Evolutionary conservation across 2,113 vertebrate species (phyloP), one percentile per base, ranked within the genome.

Genomic region (Etia nguti): DNA sequence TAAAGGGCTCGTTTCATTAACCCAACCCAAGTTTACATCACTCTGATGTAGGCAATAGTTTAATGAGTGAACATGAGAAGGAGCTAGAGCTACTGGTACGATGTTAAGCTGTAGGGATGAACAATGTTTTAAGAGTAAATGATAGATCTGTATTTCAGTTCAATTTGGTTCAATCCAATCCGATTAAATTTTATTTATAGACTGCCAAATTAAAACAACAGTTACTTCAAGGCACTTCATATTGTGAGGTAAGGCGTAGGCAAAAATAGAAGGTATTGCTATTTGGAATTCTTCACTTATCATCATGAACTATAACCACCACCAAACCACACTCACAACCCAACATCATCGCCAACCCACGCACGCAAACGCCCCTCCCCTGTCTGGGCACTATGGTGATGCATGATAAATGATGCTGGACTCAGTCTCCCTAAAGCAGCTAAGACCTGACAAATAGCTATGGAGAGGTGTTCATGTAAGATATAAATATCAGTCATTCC

Each of bases 1-100:
- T 92, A 92, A 92, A 85, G 65, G 86, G 83, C 84, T 82, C 2
- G 13, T 93, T 90, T 87, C 46, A 22, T 88, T 89, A 85, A 88
- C 82, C 81, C 31, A 75, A 57, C 81, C 75, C 48, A 60, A 36
- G 82, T 85, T 89, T 92, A 84, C 83, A 93, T 92, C 84, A 86
- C 79, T 87, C 77, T 82, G 79, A 91, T 84, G 84, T 75, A 77
- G 50, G 75, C 65, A 89, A 83, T 48, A 82, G 84, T 89, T 79
- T 84, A 92, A 83, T 54, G 43, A 79, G 24, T 15, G 22, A 86
- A 86, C 48, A 57, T 34, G 18, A 81, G 56, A 77, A 48, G 41
- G 9, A 80, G 13, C 5, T n/a, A 56, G 41, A 62, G 22, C 50
- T 85, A 77, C 86, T 54, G 54, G 50, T 29, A 77, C 6, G 8